phyloP scores from a whole-genome alignment of 2,113 vertebrate species.

The Anser cygnoides region DNA sequence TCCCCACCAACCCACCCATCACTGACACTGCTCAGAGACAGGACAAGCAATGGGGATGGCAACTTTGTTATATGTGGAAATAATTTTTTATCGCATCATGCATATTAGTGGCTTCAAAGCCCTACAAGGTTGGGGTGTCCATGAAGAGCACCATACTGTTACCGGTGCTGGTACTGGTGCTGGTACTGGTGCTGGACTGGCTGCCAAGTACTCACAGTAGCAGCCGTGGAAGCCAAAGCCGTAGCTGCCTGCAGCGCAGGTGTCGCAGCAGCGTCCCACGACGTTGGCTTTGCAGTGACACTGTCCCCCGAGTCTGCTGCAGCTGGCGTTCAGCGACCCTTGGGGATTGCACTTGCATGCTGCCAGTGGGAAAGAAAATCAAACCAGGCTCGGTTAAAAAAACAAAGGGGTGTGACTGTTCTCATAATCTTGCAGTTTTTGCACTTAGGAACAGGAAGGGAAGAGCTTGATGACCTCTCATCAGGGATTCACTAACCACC shows the following conservation, averaged over 20 bases:
- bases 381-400: neutral
- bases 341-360: slow-evolving; percentile 82
- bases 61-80: neutral
- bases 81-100: neutral
- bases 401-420: neutral
- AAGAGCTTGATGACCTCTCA: neutral
- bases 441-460: neutral
- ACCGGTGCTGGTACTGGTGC: neutral
- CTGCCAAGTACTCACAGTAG: slow-evolving; percentile 70
- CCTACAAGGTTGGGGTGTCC: neutral
- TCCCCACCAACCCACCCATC: accelerated
- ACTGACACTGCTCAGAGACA: neutral
- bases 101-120: neutral
- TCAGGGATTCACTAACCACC: neutral
- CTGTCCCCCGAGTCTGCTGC: slow-evolving; percentile 82
- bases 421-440: neutral
- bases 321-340: slow-evolving; percentile 75
- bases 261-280: slow-evolving; percentile 83
- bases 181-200: neutral
- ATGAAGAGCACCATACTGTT: neutral
- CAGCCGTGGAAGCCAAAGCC: slow-evolving; percentile 83
- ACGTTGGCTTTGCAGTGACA: slow-evolving; percentile 85
- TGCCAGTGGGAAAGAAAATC: slow-evolving; percentile 58
- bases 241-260: slow-evolving; percentile 80
- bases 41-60: accelerated